Percentiles rank a stretch among this genome's conserved stretches.
phyloP scores from a whole-genome alignment of 2,797 vertebrate genomes.

The Phrynocephalus vlangalii region DNA sequence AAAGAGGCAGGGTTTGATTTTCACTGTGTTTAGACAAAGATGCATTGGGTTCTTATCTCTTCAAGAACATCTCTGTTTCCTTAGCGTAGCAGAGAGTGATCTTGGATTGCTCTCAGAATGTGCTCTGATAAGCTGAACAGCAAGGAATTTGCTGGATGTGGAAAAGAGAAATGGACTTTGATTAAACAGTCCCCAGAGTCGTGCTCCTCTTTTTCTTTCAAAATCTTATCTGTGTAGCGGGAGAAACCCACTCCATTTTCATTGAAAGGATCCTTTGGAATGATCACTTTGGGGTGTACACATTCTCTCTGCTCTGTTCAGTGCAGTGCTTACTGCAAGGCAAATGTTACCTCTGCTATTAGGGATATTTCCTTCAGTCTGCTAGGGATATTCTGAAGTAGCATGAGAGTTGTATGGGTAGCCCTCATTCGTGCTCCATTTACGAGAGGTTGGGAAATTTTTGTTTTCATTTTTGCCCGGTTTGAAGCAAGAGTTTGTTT shows the following conservation, averaged over 20 bases:
- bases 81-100: background rate
- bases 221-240: background rate
- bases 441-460: too few species aligned
- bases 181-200: background rate
- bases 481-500: too few species aligned
- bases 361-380: too few species aligned
- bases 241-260: background rate
- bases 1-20: background rate
- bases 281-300: too few species aligned
- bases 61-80: background rate
- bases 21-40: background rate
- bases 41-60: background rate
- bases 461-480: too few species aligned
- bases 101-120: background rate
- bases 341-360: too few species aligned
- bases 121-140: background rate
- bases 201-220: background rate
- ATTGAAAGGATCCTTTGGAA: background rate
- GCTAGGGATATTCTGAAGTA: too few species aligned
- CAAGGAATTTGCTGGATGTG: background rate
- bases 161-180: background rate
- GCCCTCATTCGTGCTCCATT: too few species aligned
- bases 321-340: too few species aligned
- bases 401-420: too few species aligned
- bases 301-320: too few species aligned